phyloP scores from a whole-genome alignment of 2,888 invertebrate species.

The Rhingia campestris region DNA sequence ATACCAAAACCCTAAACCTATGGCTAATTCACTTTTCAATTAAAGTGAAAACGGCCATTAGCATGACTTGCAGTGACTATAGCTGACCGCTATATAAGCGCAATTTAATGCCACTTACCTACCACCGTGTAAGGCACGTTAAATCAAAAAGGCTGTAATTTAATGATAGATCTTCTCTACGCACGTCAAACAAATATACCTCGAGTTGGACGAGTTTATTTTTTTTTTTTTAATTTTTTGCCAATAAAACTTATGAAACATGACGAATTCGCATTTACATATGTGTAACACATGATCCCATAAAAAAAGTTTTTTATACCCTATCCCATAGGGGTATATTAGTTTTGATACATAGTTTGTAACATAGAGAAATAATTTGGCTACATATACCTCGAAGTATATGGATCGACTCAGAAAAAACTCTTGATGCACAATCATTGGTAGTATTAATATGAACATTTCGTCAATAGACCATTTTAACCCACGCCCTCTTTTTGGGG shows the following conservation, averaged over 20 bases:
- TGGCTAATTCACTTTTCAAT: background rate
- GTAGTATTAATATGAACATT: no score
- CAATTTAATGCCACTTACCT: conserved; percentile 29
- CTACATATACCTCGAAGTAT: no score
- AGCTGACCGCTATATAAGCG: background rate
- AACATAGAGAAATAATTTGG: no score
- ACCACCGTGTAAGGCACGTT: background rate
- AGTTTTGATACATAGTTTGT: no score
- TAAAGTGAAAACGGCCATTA: conserved; percentile 19
- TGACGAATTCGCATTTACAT: background rate
- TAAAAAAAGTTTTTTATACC: no score
- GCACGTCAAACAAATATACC: background rate
- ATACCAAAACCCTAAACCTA: background rate
- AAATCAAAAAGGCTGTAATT: background rate
- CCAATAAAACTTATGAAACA: conserved; percentile 16
- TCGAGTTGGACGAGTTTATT: background rate
- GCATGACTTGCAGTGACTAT: conserved; percentile 4
- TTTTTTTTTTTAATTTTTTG: background rate
- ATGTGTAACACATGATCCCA: background rate
- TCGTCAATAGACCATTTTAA: no score
- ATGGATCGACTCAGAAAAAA: no score
- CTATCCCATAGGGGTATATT: no score
- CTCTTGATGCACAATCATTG: no score
- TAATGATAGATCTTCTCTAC: conserved; percentile 5
- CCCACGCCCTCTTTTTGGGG: no score